Evolutionary conservation across 2,797 vertebrate genomes (phyloP).

Genomic region (Setipinna tenuifilis): DNA sequence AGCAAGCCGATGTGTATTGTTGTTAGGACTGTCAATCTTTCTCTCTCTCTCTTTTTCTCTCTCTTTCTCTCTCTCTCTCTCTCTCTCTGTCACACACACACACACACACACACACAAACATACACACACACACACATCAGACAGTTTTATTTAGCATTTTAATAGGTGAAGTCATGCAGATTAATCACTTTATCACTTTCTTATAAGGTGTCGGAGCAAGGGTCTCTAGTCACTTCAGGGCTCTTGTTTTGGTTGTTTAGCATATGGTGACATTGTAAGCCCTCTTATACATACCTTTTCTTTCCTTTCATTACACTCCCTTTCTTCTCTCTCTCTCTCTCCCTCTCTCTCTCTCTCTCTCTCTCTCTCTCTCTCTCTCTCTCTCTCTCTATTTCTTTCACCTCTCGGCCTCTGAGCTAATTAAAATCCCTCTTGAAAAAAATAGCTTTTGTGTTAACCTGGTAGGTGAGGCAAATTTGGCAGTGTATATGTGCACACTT

Average conservation of each 20-base stretch:
- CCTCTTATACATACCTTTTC: not conserved
- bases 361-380: constrained; percentile 14
- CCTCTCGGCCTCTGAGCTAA: not conserved
- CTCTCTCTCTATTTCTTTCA: constrained; percentile 40
- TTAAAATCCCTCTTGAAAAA: not conserved
- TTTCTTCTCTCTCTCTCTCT: not conserved
- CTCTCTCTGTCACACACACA: not conserved
- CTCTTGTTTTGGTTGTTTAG: not conserved
- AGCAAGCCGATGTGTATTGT: not conserved
- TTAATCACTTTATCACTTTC: too few relatives aligned
- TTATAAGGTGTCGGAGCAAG: too few relatives aligned
- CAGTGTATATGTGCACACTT: not conserved
- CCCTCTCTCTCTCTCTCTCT: not conserved
- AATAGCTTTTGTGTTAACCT: not conserved
- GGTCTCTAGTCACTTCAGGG: too few relatives aligned
- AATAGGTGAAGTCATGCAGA: not conserved
- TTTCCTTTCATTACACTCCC: not conserved
- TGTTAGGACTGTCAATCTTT: too few relatives aligned
- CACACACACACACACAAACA: too few relatives aligned
- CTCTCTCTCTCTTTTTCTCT: too few relatives aligned
- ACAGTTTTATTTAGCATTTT: not conserved
- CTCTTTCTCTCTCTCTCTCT: not conserved
- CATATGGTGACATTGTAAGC: not conserved
- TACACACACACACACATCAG: too few relatives aligned
- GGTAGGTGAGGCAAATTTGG: not conserved